Evolutionary conservation across 2,888 invertebrate species (phyloP), one percentile per base, ranked within the genome.

Genomic region (Lasioglossum leucozonium): DNA sequence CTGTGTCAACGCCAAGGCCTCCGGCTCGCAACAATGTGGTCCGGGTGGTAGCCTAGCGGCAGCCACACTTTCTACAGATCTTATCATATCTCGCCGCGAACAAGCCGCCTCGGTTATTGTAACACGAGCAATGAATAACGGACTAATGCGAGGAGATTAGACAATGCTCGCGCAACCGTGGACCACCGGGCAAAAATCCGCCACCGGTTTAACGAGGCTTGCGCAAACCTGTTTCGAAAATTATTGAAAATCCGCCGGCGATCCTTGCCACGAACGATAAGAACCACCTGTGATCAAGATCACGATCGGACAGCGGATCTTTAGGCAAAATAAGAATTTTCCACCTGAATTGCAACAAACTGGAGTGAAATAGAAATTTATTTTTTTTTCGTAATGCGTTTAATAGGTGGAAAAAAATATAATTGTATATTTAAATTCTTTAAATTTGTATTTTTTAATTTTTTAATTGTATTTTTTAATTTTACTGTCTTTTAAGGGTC

Each of bases 1-100:
- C 79, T 55, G 71, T 84, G 84, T 85, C 79, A 85, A 85, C 85
- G 77, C 82, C 88, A 85, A 88, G 88, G 80, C 76, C 76, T 75
- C 72, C 26, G 74, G 78, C 37, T 78, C 16, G 67, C 83, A 75
- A 82, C 84, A 84, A 86, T 77, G 83, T 77, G 81, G 80, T 71
- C 80, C 65, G 84, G 77, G 34, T 78, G 72, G 80, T 77, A 88
- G 82, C 79, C 37, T 74, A 62, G 22, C 81, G 69, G 55, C 79
- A 37, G 84, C 73, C 79, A 76, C 77, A 85, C 88, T 88, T 88
- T 89, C 85, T 81, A 88, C 78, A 78, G 88, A 88, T 88, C 88
- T 88, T 88, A 89, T 89, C 88, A 71, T 79, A 76, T 67, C 80
- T 58, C 78, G 75, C 79, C 44, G 77, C 69, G 85, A 82, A 82